Percentiles rank a stretch among this genome's conserved stretches.
Conservation (phyloP, 2,888 invertebrate species). For the Ditylenchus weischeri region DNA sequence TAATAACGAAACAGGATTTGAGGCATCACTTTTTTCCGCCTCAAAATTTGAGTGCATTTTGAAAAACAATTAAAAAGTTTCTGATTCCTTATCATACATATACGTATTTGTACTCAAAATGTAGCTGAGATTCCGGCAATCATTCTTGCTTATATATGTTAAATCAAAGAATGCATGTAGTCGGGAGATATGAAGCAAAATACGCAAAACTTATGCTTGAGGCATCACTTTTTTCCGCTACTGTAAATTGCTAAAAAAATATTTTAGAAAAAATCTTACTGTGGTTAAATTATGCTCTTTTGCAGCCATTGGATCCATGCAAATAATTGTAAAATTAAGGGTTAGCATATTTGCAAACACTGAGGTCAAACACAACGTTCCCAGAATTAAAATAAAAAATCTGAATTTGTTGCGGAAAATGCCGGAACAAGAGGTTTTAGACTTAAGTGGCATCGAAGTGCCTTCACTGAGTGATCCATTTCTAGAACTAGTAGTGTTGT, state of each 20-base stretch:
- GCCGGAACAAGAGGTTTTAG: background rate
- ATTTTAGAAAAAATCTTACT: background rate
- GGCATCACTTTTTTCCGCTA: no score
- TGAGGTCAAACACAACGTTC: constrained; percentile 37
- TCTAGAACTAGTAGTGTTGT: background rate
- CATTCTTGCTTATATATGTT: no score
- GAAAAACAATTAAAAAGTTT: no score
- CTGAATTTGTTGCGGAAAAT: constrained; percentile 30
- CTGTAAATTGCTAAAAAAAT: background rate
- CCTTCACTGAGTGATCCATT: constrained; percentile 1
- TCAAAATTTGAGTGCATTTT: no score
- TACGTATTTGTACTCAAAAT: no score
- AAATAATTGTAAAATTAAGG: constrained; percentile 52
- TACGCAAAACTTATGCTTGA: no score
- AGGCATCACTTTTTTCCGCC: no score
- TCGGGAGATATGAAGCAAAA: no score
- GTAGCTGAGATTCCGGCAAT: no score
- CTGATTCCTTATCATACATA: no score
- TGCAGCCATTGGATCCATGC: constrained; percentile 39
- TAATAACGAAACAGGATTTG: no score
- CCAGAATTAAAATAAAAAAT: constrained; percentile 30
- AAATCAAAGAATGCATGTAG: no score
- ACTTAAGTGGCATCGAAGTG: background rate
- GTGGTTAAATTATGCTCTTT: background rate
- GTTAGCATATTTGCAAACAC: constrained; percentile 54